phyloP scores from a whole-genome alignment of 2,113 vertebrate species.

The Apteryx mantelli region DNA sequence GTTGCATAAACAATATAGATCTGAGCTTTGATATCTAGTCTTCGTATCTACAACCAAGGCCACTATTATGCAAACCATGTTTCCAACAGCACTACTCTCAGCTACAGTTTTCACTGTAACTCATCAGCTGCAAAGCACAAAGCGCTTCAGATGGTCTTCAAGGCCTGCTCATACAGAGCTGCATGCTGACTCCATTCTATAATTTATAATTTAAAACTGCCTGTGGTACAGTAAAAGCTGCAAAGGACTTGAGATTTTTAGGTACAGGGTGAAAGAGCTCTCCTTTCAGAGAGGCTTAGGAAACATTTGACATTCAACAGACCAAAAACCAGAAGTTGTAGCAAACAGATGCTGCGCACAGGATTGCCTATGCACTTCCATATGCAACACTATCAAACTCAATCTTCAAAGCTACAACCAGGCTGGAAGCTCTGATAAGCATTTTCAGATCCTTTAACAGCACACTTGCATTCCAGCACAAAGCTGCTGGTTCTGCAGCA shows the following conservation, averaged over 20 bases:
- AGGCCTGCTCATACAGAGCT: neutral
- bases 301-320: neutral
- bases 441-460: neutral
- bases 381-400: neutral
- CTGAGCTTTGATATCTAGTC: neutral
- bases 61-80: neutral
- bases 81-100: neutral
- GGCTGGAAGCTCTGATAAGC: neutral
- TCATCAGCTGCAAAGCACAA: neutral
- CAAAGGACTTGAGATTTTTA: neutral
- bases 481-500: neutral
- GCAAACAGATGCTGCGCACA: neutral
- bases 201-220: neutral
- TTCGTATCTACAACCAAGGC: neutral
- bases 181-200: neutral
- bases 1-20: neutral
- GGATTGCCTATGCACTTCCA: neutral
- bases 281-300: neutral
- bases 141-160: neutral
- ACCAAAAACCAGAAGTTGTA: neutral
- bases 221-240: neutral
- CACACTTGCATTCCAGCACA: neutral
- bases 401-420: neutral
- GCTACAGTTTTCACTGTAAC: neutral
- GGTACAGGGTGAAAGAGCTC: rapidly evolving